Conservation (phyloP, 2,888 invertebrate species). For the Scelioninae gen. 1 region DNA sequence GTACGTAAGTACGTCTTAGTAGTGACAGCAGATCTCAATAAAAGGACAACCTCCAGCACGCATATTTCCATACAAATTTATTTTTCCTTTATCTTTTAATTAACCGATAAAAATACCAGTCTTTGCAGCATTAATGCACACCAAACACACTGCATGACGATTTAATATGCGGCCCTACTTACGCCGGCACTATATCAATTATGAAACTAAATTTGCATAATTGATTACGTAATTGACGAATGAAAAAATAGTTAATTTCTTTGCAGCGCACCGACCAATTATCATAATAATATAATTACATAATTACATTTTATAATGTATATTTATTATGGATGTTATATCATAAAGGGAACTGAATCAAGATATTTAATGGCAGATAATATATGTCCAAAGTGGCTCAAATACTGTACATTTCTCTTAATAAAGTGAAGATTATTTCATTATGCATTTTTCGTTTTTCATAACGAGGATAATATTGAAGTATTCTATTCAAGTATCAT, state of each 20-base stretch:
- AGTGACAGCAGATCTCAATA: constrained; percentile 17
- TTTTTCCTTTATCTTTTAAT: constrained; percentile 44
- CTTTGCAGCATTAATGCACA: constrained; percentile 11
- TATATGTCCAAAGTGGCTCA: not conserved
- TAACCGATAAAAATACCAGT: constrained; percentile 44
- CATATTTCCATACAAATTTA: constrained; percentile 28
- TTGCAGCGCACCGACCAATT: constrained; percentile 32
- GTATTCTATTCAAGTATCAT: not conserved
- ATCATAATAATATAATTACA: constrained; percentile 50
- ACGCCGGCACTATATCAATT: constrained; percentile 44
- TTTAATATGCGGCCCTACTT: constrained; percentile 33
- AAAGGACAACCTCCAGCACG: constrained; percentile 13
- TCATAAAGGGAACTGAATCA: constrained; percentile 17
- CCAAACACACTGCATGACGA: constrained; percentile 21
- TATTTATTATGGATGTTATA: constrained; percentile 31
- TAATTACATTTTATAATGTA: constrained; percentile 43
- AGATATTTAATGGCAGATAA: constrained; percentile 11
- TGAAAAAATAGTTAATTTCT: constrained; percentile 36
- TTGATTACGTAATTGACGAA: constrained; percentile 46
- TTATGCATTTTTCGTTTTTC: constrained; percentile 16
- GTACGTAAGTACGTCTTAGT: no score
- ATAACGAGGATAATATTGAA: constrained; percentile 2
- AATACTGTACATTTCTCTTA: constrained; percentile 13
- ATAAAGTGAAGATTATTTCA: constrained; percentile 17
- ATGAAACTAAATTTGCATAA: constrained; percentile 54